Percentiles rank a stretch among this genome's conserved stretches.
Evolutionary conservation across 2,113 vertebrate genomes (phyloP).

Genomic region (Macquaria australasica): DNA sequence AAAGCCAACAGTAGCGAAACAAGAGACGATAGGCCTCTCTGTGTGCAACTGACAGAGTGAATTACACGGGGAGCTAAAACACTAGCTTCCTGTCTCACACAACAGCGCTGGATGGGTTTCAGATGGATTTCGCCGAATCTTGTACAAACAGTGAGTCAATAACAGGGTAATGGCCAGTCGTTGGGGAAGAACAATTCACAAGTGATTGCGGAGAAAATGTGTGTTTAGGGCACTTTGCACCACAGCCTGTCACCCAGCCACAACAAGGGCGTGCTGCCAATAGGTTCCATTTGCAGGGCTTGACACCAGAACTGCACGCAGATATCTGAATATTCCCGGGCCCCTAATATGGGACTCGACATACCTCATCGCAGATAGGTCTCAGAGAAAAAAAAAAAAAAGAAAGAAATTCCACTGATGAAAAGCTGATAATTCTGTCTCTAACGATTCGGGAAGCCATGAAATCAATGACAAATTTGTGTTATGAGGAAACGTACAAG

Average conservation of each 20-base stretch:
- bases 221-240: conserved; percentile 73
- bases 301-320: conserved; percentile 40
- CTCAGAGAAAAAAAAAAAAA: background rate
- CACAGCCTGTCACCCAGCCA: conserved; percentile 67
- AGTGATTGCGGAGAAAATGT: conserved; percentile 73
- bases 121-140: conserved; percentile 75
- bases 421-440: conserved; percentile 71
- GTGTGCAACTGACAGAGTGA: conserved; percentile 75
- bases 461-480: conserved; percentile 79
- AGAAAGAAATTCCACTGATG: conserved; percentile 56
- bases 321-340: conserved; percentile 27
- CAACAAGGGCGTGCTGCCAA: conserved; percentile 64
- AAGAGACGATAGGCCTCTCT: conserved; percentile 73
- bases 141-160: conserved; percentile 79
- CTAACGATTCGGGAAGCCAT: conserved; percentile 62
- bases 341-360: conserved; percentile 24
- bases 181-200: conserved; percentile 71
- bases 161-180: conserved; percentile 72
- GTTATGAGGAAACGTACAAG: conserved; percentile 72
- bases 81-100: conserved; percentile 70
- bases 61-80: conserved; percentile 78
- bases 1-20: conserved; percentile 77
- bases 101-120: conserved; percentile 72
- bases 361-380: conserved; percentile 34
- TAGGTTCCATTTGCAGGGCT: conserved; percentile 57